Evolutionary conservation across 2,797 vertebrate species (phyloP).

Genomic region (Avahi laniger): DNA sequence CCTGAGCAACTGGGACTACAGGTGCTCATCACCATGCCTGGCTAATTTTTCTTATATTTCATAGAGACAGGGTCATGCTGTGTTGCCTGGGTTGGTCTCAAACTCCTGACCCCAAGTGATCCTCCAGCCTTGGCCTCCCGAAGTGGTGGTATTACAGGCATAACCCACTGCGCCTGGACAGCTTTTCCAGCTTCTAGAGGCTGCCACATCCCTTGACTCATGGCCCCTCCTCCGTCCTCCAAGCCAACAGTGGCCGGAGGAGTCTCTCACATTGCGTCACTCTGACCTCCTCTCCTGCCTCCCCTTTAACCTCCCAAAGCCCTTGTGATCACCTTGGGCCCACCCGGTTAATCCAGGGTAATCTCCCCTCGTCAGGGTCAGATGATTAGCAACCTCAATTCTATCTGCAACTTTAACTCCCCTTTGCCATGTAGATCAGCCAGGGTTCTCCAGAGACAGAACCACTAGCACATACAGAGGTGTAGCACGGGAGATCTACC

Average conservation of each 20-base stretch:
- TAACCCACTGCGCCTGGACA: neutral
- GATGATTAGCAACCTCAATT: neutral
- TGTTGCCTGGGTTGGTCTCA: neutral
- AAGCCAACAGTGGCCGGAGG: rapidly evolving
- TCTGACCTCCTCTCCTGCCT: neutral
- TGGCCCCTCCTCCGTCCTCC: neutral
- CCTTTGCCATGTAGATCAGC: neutral
- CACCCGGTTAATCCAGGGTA: neutral
- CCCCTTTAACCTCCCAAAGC: neutral
- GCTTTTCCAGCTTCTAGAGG: neutral
- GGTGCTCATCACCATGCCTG: neutral
- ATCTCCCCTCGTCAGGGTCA: neutral
- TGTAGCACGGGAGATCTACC: neutral
- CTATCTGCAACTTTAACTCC: neutral
- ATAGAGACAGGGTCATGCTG: neutral
- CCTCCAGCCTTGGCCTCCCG: too few relatives aligned
- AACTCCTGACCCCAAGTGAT: neutral
- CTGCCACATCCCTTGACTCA: neutral
- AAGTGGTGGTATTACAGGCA: neutral
- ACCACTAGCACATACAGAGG: neutral
- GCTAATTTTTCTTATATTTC: too few relatives aligned
- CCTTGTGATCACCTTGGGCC: neutral
- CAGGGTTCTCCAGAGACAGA: neutral
- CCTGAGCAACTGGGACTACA: neutral
- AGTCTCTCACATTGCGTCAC: neutral